Conservation (phyloP, 2,888 invertebrate genomes). For the Acleris sparsana region DNA sequence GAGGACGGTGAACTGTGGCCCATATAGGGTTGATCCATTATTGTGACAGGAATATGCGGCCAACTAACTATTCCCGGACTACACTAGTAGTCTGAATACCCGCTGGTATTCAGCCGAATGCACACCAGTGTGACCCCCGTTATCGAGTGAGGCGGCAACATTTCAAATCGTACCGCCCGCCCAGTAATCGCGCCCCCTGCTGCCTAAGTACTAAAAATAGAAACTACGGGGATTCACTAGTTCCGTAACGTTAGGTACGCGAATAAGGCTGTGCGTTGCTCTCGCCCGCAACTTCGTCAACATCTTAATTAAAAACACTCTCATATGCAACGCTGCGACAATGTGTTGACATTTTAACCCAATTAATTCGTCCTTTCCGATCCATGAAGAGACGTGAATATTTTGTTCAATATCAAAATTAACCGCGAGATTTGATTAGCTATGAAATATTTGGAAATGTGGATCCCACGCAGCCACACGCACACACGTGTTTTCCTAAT, state of each 20-base stretch:
- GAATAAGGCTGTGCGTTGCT: conserved; percentile 42
- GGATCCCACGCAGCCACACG: too few relatives aligned
- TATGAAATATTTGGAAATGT: not conserved
- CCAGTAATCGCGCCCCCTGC: conserved; percentile 4
- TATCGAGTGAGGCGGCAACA: too few relatives aligned
- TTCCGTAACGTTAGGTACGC: conserved; percentile 40
- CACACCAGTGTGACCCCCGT: too few relatives aligned
- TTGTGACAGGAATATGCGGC: too few relatives aligned
- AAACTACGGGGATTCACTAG: conserved; percentile 29
- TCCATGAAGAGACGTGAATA: conserved; percentile 26
- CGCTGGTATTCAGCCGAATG: too few relatives aligned
- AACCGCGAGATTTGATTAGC: too few relatives aligned
- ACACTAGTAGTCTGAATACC: too few relatives aligned
- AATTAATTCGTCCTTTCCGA: conserved; percentile 28
- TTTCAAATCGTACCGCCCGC: not conserved
- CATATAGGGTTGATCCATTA: too few relatives aligned
- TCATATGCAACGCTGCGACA: conserved; percentile 21
- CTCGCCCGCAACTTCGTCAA: conserved; percentile 6
- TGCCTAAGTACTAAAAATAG: conserved; percentile 6
- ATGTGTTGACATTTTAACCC: conserved; percentile 39
- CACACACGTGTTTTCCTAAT: too few relatives aligned
- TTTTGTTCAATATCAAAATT: not conserved
- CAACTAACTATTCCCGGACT: too few relatives aligned
- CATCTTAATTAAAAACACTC: conserved; percentile 14
- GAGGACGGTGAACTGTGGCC: not conserved